These are phyloP conservation scores for Anoplopoma fimbria DNA, from an alignment of 2,113 vertebrate genomes.

Conservation along the genomic window DNA sequence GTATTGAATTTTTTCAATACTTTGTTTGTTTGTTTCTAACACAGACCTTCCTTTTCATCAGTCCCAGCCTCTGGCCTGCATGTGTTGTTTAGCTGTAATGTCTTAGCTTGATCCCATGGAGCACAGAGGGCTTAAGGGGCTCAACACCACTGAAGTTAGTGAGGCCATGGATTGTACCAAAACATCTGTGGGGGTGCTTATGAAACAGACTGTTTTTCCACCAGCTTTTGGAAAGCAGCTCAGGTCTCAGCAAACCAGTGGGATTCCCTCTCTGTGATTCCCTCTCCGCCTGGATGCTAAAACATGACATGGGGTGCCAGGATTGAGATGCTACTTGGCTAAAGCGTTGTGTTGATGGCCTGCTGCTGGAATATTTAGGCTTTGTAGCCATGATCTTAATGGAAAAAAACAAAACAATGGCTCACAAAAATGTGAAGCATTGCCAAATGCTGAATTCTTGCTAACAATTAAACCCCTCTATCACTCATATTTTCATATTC, in stretches of 20 bases:
- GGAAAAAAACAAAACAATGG: background rate
- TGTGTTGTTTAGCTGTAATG: constrained; percentile 53
- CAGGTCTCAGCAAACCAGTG: constrained; percentile 18
- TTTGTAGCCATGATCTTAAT: background rate
- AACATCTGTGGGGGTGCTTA: constrained; percentile 45
- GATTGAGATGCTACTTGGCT: background rate
- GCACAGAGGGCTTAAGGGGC: constrained; percentile 51
- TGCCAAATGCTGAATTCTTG: constrained; percentile 16
- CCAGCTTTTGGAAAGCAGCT: constrained; percentile 38
- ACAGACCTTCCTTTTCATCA: constrained; percentile 35
- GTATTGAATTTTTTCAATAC: constrained; percentile 32
- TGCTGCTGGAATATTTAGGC: constrained; percentile 13
- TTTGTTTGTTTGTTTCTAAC: constrained; percentile 51
- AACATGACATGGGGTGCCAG: background rate
- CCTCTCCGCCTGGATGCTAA: constrained; percentile 4
- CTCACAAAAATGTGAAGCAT: background rate
- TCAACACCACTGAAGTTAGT: constrained; percentile 54
- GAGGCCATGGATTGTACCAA: constrained; percentile 43
- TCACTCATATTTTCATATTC: constrained; percentile 4
- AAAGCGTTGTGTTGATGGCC: background rate
- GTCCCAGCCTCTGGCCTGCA: constrained; percentile 44
- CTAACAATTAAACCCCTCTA: background rate
- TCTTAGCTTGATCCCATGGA: constrained; percentile 56
- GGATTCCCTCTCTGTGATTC: constrained; percentile 16
- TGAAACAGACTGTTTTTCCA: constrained; percentile 25